phyloP scores from a whole-genome alignment of 2,113 vertebrate genomes.

The Crotalus viridis region DNA sequence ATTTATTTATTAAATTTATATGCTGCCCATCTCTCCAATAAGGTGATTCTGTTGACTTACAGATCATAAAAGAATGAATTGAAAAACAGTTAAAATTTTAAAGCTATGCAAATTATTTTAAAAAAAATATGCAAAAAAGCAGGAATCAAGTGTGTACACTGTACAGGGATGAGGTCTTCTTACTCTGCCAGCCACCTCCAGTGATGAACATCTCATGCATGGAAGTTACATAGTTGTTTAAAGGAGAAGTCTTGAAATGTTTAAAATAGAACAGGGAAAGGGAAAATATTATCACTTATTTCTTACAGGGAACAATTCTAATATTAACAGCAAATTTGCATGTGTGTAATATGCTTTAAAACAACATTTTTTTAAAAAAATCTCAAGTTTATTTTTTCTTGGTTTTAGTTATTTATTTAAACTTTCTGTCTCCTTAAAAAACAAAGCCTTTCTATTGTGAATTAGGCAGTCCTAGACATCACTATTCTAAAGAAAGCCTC shows the following conservation, averaged over 20 bases:
- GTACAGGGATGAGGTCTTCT: not conserved
- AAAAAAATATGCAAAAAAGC: not conserved
- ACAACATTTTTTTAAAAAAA: not conserved
- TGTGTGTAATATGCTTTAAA: conserved; percentile 9
- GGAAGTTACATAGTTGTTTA: conserved; percentile 26
- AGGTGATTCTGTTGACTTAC: not conserved
- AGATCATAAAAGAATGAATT: not conserved
- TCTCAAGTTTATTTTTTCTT: not conserved
- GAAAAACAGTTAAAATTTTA: not conserved
- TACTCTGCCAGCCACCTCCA: not conserved
- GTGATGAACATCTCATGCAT: not conserved
- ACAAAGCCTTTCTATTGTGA: not conserved
- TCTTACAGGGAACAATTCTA: conserved; percentile 10
- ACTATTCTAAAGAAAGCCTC: not conserved
- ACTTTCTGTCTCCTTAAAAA: not conserved
- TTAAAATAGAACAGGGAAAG: not conserved
- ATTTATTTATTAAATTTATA: not conserved
- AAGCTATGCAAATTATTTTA: not conserved
- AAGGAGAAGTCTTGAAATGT: not conserved
- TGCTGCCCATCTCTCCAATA: not conserved
- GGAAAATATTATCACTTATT: conserved; percentile 2
- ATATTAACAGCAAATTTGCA: conserved; percentile 14
- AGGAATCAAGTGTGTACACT: not conserved
- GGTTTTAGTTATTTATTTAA: not conserved
- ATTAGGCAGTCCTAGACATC: not conserved